phyloP scores from a whole-genome alignment of 2,888 invertebrate species.

The Melieria omissa region DNA sequence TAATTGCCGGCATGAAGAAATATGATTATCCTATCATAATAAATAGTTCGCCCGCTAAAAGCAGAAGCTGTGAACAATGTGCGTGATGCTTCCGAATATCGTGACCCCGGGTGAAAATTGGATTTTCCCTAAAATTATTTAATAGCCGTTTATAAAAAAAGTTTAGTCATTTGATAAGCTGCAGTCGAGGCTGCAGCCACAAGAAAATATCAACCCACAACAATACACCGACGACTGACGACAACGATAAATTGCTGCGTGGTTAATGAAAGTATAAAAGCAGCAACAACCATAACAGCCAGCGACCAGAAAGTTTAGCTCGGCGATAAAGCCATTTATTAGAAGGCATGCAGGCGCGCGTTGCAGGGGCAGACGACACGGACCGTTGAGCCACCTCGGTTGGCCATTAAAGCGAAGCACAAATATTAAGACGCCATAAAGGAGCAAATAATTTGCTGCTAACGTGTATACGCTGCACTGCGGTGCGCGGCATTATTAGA shows the following conservation, averaged over 20 bases:
- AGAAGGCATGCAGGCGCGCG: constrained; percentile 33
- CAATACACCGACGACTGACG: constrained; percentile 25
- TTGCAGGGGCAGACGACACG: constrained; percentile 16
- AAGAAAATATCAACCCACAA: constrained; percentile 25
- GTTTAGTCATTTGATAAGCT: background rate
- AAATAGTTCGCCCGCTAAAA: constrained; percentile 48
- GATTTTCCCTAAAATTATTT: background rate
- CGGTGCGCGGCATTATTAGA: constrained; percentile 13
- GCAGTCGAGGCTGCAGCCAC: background rate
- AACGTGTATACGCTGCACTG: constrained; percentile 19
- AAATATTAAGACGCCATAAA: constrained; percentile 56
- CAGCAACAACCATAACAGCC: constrained; percentile 14
- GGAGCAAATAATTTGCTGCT: constrained; percentile 54
- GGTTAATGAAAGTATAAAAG: constrained; percentile 30
- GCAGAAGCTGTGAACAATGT: background rate
- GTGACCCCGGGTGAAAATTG: too few species aligned
- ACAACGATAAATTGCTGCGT: constrained; percentile 29
- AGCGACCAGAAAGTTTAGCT: constrained; percentile 23
- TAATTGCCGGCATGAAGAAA: constrained; percentile 29
- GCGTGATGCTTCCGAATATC: too few species aligned
- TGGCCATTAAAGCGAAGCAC: constrained; percentile 25
- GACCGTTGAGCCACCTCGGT: background rate
- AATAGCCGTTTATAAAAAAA: constrained; percentile 10
- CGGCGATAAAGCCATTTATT: constrained; percentile 50
- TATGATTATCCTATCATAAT: constrained; percentile 59